Conservation (phyloP, 2,797 vertebrate species). For the Poecilia velifera region DNA sequence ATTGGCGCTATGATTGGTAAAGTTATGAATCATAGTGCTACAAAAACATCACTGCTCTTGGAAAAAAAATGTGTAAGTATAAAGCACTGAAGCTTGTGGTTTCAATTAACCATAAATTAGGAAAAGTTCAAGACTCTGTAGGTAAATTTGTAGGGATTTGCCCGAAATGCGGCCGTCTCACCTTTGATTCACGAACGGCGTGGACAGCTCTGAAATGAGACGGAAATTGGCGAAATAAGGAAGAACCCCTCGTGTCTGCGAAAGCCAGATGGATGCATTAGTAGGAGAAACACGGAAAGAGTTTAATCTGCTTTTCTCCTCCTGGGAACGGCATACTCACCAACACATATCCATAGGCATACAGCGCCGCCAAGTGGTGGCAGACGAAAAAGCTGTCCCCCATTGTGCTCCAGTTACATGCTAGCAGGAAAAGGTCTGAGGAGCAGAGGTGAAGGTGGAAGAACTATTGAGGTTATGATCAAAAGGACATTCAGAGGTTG, state of each 20-base stretch:
- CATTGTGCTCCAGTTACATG: slow-evolving; percentile 85
- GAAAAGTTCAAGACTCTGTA: background rate
- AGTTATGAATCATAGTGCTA: no score
- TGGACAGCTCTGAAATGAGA: slow-evolving; percentile 87
- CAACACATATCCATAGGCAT: slow-evolving; percentile 89
- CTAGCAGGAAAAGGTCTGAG: slow-evolving; percentile 83
- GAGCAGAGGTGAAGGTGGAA: slow-evolving; percentile 3
- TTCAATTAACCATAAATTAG: background rate
- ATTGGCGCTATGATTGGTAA: no score
- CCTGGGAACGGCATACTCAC: slow-evolving; percentile 65
- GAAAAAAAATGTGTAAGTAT: no score
- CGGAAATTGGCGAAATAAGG: slow-evolving; percentile 88
- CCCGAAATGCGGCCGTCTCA: slow-evolving; percentile 33
- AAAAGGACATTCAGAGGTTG: background rate
- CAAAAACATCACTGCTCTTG: no score
- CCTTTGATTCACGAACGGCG: slow-evolving; percentile 88
- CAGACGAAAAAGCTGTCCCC: slow-evolving; percentile 86
- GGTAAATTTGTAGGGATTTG: background rate
- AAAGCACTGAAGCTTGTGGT: background rate
- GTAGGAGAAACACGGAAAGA: background rate
- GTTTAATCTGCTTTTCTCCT: background rate
- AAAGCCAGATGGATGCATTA: background rate
- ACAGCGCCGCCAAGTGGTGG: slow-evolving; percentile 88
- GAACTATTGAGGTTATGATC: no score
- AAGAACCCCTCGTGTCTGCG: slow-evolving; percentile 83